A percentile compares a stretch with the other conserved stretches of the same genome.
Evolutionary conservation across 2,113 vertebrate genomes (phyloP).

Genomic region (Carassius auratus): DNA sequence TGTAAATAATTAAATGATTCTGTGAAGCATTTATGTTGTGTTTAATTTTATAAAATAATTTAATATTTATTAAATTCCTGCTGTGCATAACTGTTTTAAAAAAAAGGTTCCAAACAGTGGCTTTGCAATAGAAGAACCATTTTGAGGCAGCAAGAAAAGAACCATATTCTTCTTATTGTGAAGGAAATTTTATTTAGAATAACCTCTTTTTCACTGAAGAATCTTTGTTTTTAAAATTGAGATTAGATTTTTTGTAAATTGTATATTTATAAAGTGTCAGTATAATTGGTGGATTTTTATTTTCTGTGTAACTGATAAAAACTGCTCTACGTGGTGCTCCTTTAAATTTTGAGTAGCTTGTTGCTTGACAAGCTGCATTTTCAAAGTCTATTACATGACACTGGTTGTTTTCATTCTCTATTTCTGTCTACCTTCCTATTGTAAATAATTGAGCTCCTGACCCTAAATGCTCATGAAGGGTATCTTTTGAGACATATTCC

Average conservation of each 20-base stretch:
- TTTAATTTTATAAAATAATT: not conserved
- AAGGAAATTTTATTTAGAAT: not conserved
- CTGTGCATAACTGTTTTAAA: not conserved
- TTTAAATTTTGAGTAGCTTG: slow-evolving; percentile 7
- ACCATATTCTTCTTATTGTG: not conserved
- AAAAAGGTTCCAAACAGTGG: not conserved
- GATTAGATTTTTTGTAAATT: not conserved
- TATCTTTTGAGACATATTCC: not conserved
- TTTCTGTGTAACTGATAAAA: not conserved
- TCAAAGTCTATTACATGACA: not conserved
- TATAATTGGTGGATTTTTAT: not conserved
- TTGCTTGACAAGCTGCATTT: slow-evolving; percentile 16
- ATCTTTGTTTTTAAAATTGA: not conserved
- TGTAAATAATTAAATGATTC: not conserved
- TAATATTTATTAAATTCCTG: not conserved
- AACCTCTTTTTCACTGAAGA: not conserved
- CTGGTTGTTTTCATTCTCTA: not conserved
- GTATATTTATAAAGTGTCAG: not conserved
- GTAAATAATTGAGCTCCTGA: not conserved
- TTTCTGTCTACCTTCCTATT: slow-evolving; percentile 1
- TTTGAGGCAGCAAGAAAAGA: not conserved
- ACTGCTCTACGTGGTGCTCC: not conserved
- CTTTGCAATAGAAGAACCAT: not conserved
- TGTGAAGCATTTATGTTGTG: not conserved
- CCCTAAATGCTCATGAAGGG: not conserved